A percentile compares a stretch with the other conserved stretches of the same genome.
phyloP scores from a whole-genome alignment of 1,140 invertebrate genomes.

The Drosophila truncata region DNA sequence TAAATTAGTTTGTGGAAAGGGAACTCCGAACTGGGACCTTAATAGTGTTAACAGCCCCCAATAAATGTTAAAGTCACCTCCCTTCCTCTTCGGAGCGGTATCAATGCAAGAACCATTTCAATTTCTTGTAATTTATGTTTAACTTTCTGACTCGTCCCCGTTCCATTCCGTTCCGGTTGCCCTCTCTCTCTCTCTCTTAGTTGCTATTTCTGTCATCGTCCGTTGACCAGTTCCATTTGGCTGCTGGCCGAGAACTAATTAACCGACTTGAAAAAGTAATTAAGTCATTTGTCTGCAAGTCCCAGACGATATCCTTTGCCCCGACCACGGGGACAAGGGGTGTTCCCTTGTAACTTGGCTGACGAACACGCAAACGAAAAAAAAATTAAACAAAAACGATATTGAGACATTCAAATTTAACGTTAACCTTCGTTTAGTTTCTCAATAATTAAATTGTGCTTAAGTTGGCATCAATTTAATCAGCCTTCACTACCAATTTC shows the following conservation, averaged over 20 bases:
- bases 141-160: conserved; percentile 52
- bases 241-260: conserved; percentile 70
- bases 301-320: conserved; percentile 61
- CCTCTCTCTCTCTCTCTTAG: background rate
- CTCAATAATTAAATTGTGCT: conserved; percentile 18
- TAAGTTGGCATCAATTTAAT: conserved; percentile 20
- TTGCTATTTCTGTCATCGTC: conserved; percentile 34
- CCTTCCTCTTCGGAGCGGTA: background rate
- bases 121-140: conserved; percentile 75
- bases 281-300: conserved; percentile 78
- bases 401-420: background rate
- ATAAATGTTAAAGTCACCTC: conserved; percentile 30
- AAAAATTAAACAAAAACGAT: background rate
- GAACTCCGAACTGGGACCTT: background rate
- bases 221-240: conserved; percentile 55
- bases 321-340: background rate
- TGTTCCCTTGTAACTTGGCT: conserved; percentile 5
- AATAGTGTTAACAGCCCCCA: conserved; percentile 47
- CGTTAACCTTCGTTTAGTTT: background rate
- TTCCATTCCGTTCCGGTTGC: background rate
- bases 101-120: conserved; percentile 29
- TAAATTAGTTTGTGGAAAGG: conserved; percentile 8
- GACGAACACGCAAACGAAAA: conserved; percentile 7
- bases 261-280: conserved; percentile 81
- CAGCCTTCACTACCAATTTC: background rate